Percentiles rank a stretch among this genome's conserved stretches.
phyloP scores from a whole-genome alignment of 2,113 vertebrate genomes.

The Synchiropus splendidus region DNA sequence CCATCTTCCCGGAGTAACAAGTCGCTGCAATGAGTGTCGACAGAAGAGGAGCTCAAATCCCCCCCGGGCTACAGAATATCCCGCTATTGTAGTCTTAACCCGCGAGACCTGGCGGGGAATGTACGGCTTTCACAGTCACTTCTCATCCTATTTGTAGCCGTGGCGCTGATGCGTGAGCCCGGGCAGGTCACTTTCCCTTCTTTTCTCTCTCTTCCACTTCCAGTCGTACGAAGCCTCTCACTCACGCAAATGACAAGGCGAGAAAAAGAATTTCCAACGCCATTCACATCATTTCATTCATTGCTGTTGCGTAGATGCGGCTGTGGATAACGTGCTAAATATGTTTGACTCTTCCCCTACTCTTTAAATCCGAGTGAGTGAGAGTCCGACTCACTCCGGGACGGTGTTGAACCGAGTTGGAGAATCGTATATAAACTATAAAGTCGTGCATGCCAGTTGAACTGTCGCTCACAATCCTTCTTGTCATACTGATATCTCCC shows the following conservation, averaged over 20 bases:
- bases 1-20: slow-evolving; percentile 76
- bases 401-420: no score
- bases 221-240: neutral
- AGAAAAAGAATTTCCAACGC: no score
- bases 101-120: slow-evolving; percentile 78
- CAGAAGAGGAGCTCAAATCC: slow-evolving; percentile 72
- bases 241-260: slow-evolving; percentile 11
- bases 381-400: no score
- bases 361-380: no score
- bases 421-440: no score
- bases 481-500: no score
- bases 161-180: slow-evolving; percentile 70
- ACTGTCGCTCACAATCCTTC: no score
- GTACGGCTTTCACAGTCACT: slow-evolving; percentile 77
- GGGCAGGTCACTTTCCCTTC: slow-evolving; percentile 63
- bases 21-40: slow-evolving; percentile 69
- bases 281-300: no score
- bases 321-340: no score
- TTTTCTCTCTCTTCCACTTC: slow-evolving; percentile 5
- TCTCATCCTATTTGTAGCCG: slow-evolving; percentile 79
- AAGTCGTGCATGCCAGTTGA: no score
- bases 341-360: no score
- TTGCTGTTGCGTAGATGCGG: no score
- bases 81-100: slow-evolving; percentile 77
- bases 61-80: slow-evolving; percentile 75